Conservation (phyloP, 2,888 invertebrate species). For the Macrophya alboannulata region DNA sequence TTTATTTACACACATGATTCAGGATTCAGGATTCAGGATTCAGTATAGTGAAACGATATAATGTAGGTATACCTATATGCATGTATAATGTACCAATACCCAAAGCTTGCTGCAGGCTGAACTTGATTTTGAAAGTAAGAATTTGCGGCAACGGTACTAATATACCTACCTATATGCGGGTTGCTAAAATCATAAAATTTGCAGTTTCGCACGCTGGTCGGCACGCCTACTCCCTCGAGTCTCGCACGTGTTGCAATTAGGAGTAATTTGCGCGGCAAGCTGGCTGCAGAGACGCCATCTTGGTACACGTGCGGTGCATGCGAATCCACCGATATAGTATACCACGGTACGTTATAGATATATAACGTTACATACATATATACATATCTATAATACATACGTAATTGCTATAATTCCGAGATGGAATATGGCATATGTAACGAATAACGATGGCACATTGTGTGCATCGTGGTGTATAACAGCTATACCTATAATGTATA, state of each 20-base stretch:
- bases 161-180: conserved; percentile 4
- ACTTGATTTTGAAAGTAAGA: not conserved
- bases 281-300: conserved; percentile 66
- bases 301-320: conserved; percentile 63
- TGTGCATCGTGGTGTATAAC: not conserved
- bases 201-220: conserved; percentile 74
- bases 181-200: conserved; percentile 73
- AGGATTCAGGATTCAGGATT: no score
- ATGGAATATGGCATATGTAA: not conserved
- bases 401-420: not conserved
- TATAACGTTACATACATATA: not conserved
- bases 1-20: not conserved
- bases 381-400: no score
- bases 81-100: no score
- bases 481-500: not conserved
- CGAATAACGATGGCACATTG: not conserved
- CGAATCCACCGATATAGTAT: conserved; percentile 58
- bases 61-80: no score
- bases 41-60: no score
- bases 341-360: not conserved
- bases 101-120: not conserved
- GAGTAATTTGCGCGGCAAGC: conserved; percentile 72
- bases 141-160: not conserved
- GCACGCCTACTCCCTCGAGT: conserved; percentile 52
- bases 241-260: conserved; percentile 69